phyloP scores from a whole-genome alignment of 2,888 invertebrate species.

The Ctena decussata region DNA sequence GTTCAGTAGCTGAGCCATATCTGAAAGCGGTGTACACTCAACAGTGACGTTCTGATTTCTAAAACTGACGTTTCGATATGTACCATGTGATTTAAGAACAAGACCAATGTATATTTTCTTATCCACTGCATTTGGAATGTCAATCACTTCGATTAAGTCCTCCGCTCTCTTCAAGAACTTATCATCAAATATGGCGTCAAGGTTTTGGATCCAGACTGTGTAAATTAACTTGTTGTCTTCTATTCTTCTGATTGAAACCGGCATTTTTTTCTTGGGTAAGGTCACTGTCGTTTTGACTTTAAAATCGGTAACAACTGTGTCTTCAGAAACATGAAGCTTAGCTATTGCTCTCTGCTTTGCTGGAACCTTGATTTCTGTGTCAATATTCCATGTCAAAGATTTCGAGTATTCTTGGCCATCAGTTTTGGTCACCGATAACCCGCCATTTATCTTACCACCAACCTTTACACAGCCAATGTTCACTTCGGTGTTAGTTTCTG shows the following conservation, averaged over 20 bases:
- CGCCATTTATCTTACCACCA: conserved; percentile 58
- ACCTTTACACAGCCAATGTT: conserved; percentile 63
- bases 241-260: conserved; percentile 55
- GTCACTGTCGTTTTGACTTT: conserved; percentile 62
- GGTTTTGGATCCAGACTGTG: conserved; percentile 51
- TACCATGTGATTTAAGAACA: conserved; percentile 59
- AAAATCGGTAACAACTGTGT: conserved; percentile 53
- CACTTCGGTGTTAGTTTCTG: conserved; percentile 62
- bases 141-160: conserved; percentile 11
- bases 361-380: conserved; percentile 66
- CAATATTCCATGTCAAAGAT: conserved; percentile 64
- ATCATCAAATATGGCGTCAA: conserved; percentile 48
- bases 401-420: conserved; percentile 62
- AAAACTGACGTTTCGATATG: conserved; percentile 60
- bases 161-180: conserved; percentile 25
- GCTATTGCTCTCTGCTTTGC: conserved; percentile 60
- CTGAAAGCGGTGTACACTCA: not conserved
- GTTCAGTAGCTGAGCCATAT: no score
- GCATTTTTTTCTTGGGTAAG: conserved; percentile 56
- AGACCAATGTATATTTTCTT: conserved; percentile 24
- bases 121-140: not conserved
- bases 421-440: conserved; percentile 65
- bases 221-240: conserved; percentile 56
- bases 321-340: conserved; percentile 56
- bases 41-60: conserved; percentile 69